These are phyloP conservation scores for Scartelaos histophorus DNA, from an alignment of 2,113 vertebrate genomes.

Conservation along the genomic window DNA sequence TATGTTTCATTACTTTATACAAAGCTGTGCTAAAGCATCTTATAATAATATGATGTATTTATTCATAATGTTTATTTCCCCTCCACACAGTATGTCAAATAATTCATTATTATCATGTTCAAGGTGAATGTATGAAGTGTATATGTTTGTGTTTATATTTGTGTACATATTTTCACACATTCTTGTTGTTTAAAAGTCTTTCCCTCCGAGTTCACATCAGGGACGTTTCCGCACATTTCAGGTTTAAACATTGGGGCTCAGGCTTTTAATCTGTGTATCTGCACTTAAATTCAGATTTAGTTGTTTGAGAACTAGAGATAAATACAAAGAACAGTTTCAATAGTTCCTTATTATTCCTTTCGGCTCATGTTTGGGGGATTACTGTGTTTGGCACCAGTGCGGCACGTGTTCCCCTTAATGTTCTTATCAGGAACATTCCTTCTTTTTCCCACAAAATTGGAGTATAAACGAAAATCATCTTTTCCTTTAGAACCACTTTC, in stretches of 20 bases:
- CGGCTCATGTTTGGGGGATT: conserved; percentile 1
- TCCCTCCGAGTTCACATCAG: not conserved
- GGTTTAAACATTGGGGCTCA: not conserved
- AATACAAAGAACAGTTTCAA: not conserved
- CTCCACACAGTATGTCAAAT: no score
- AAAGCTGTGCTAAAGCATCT: no score
- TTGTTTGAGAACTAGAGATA: not conserved
- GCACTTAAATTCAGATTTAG: not conserved
- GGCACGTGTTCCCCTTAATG: conserved; percentile 1
- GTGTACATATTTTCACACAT: not conserved
- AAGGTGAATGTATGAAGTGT: no score
- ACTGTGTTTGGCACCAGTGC: not conserved
- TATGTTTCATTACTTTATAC: no score
- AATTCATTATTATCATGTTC: no score
- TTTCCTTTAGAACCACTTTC: not conserved
- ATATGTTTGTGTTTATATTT: no score
- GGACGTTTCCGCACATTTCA: not conserved
- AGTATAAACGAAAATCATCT: not conserved
- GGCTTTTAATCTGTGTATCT: not conserved
- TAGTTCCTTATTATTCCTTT: not conserved
- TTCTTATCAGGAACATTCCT: not conserved
- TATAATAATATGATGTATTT: no score
- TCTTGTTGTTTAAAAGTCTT: not conserved
- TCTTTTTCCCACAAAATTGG: not conserved
- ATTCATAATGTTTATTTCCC: no score